These are phyloP conservation scores for Lumbricus terrestris DNA, from an alignment of 2,888 invertebrate species.

Conservation along the genomic window DNA sequence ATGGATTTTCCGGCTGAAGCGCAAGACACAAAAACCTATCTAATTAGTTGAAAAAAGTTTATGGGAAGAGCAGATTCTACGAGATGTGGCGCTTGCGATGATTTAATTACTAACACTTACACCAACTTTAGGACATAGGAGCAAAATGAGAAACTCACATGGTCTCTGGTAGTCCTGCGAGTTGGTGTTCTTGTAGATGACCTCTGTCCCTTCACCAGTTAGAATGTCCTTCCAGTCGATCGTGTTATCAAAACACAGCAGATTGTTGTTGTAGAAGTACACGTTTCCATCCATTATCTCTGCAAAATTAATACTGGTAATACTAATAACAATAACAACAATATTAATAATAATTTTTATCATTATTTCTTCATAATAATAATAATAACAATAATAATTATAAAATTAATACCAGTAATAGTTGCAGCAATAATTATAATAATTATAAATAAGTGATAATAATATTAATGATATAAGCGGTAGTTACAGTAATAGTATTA, in stretches of 20 bases:
- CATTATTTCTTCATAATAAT: no score
- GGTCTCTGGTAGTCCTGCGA: background rate
- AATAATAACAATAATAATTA: no score
- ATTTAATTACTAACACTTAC: background rate
- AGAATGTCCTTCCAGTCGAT: slow-evolving; percentile 91
- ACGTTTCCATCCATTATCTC: slow-evolving; percentile 89
- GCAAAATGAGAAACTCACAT: background rate
- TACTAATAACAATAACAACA: no score
- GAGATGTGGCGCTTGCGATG: no score
- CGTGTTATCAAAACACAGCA: slow-evolving; percentile 86
- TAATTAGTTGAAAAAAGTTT: background rate
- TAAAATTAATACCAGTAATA: no score
- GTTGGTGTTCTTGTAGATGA: background rate
- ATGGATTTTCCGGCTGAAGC: background rate
- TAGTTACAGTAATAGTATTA: no score
- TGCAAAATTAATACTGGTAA: slow-evolving; percentile 45
- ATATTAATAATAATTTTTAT: background rate
- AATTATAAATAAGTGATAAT: no score
- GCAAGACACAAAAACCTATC: background rate
- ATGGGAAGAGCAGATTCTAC: no score
- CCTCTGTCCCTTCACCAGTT: slow-evolving; percentile 58
- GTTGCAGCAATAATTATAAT: no score
- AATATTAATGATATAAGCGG: background rate
- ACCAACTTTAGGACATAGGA: background rate
- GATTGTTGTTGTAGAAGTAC: slow-evolving; percentile 88